Conservation (phyloP, 2,888 invertebrate species). For the Theodoxus fluviatilis region DNA sequence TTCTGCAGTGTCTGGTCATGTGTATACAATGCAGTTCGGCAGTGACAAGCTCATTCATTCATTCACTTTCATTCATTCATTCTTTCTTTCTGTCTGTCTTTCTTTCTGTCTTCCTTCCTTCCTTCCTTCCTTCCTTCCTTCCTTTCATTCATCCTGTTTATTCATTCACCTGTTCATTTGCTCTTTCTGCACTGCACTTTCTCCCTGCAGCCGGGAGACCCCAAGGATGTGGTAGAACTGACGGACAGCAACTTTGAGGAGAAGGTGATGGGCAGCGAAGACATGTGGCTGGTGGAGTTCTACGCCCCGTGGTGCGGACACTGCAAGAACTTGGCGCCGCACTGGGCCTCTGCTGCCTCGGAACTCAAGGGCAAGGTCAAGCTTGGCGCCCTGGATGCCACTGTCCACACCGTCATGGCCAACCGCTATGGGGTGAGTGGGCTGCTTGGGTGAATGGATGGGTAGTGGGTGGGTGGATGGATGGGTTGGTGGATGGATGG, state of each 20-base stretch:
- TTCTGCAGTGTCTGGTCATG: too few species aligned
- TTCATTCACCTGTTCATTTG: not conserved
- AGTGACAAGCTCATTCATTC: too few species aligned
- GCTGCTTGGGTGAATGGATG: too few species aligned
- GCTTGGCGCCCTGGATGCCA: slow-evolving; percentile 95
- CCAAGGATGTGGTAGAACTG: slow-evolving; percentile 79
- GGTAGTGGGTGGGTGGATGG: too few species aligned
- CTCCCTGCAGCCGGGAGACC: slow-evolving; percentile 45
- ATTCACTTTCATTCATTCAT: too few species aligned
- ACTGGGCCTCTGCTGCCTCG: slow-evolving; percentile 93
- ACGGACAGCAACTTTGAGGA: slow-evolving; percentile 96
- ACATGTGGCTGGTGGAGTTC: slow-evolving; percentile 97
- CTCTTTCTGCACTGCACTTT: not conserved
- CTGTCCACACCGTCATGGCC: slow-evolving; percentile 84
- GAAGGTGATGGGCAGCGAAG: slow-evolving; percentile 88
- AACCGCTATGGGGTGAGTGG: slow-evolving; percentile 76
- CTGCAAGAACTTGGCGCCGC: slow-evolving; percentile 88
- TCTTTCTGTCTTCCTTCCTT: too few species aligned
- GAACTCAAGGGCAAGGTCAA: slow-evolving; percentile 94
- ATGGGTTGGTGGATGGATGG: too few species aligned
- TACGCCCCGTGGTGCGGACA: slow-evolving; percentile 82
- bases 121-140: too few species aligned
- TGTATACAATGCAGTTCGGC: too few species aligned
- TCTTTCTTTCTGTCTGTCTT: too few species aligned
- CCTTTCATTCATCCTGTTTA: not conserved